Base-by-base conservation (phyloP, 1,140 invertebrate species). In the Anastatus disparis region DNA sequence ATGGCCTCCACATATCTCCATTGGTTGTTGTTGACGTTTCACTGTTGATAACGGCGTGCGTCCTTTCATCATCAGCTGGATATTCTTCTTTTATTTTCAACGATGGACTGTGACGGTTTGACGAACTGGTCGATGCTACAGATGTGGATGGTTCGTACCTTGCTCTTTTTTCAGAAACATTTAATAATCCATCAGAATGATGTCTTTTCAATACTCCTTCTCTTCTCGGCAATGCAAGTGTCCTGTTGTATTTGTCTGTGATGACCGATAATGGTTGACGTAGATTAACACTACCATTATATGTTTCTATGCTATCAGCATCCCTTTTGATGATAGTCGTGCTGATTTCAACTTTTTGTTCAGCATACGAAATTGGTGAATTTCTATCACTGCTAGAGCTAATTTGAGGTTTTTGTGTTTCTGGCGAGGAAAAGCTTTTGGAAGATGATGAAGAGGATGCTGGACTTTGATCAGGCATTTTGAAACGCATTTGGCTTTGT, bases 381-480 rank as follows among this genome's bases (percentile, higher is more conserved):
- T 85, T 89, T 13, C 76, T 73, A 38, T 84, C 83, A 20, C 87
- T 90, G 0, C 87, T 89, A 0, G 89, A 90, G n/a, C 88, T 89
- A 7, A 90, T 89, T 2, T 88, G 89, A 0, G 87, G 79, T 61
- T 88, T 90, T 72, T 90, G 89, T 0, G 87, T 88, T 77, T 90
- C 89, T 0, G 88, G 88, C 8, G 88, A 89, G 76, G 87, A 64
- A 79, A 88, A 79, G 78, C 82, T 77, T 84, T 89, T 69, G 8
- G n/a, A 13, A 2, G 40, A 66, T 1, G 52, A 55, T 2, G 29
- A 13, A 3, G 87, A 56, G n/a, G 61, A 64, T 1, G 87, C 26
- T 72, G 86, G 64, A 79, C 85, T 68, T 75, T 86, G 78, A 79
- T 87, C 68, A 71, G 86, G 64, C 76, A 87, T 52, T 79, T 85